These are phyloP conservation scores for Ameiurus melas DNA, from an alignment of 2,113 vertebrate genomes.

Conservation along the genomic window DNA sequence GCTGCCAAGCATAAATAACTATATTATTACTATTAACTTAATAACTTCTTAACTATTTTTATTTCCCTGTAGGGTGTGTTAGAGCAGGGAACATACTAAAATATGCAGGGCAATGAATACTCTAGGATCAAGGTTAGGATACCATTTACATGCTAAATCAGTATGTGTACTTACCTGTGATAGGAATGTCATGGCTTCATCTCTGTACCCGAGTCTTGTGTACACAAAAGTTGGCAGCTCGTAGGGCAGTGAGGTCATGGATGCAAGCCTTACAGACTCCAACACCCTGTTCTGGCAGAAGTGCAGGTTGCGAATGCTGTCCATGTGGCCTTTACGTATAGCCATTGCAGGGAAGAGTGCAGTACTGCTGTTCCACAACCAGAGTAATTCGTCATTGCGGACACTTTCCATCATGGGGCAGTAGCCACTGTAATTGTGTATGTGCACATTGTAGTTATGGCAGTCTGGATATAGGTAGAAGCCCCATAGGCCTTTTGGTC, in stretches of 20 bases:
- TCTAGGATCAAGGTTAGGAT: background rate
- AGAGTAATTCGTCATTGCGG: conserved; percentile 79
- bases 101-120: background rate
- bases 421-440: conserved; percentile 73
- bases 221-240: conserved; percentile 78
- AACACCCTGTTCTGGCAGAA: conserved; percentile 77
- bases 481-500: conserved; percentile 76
- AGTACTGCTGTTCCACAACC: conserved; percentile 81
- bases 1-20: background rate
- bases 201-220: conserved; percentile 75
- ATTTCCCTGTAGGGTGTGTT: background rate
- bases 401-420: conserved; percentile 74
- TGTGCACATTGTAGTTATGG: conserved; percentile 79
- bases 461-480: conserved; percentile 83
- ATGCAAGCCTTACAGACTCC: conserved; percentile 75
- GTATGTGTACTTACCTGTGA: conserved; percentile 67
- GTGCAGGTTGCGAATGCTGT: conserved; percentile 66
- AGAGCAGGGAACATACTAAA: background rate
- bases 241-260: conserved; percentile 68
- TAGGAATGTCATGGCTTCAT: conserved; percentile 76
- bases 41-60: background rate
- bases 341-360: conserved; percentile 75
- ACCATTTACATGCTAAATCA: background rate
- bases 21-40: background rate
- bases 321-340: conserved; percentile 70